Percentiles rank a stretch among this genome's conserved stretches.
These are phyloP conservation scores for Anorthoa munda DNA, from an alignment of 2,888 invertebrate genomes.

Conservation along the genomic window DNA sequence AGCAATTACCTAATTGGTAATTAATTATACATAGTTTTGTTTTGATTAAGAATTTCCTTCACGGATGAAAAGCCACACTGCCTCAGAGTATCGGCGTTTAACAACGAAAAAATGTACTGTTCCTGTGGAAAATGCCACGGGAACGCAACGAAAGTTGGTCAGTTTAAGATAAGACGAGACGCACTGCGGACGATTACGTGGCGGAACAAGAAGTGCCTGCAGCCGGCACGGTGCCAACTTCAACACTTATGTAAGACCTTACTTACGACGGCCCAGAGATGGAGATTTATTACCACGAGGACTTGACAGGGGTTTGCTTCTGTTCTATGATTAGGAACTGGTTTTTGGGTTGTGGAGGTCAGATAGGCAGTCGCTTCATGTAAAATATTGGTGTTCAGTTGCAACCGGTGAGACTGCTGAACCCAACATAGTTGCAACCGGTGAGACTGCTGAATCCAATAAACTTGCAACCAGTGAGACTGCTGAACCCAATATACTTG, in stretches of 20 bases:
- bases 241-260: constrained; percentile 17
- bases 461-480: too few species aligned
- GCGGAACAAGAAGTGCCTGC: constrained; percentile 19
- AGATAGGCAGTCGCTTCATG: too few species aligned
- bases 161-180: constrained; percentile 12
- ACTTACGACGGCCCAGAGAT: neutral
- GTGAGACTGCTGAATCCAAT: too few species aligned
- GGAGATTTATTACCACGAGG: constrained; percentile 33
- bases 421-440: too few species aligned
- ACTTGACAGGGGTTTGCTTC: neutral
- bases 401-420: too few species aligned
- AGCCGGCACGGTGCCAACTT: constrained; percentile 26
- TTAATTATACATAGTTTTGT: neutral
- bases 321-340: constrained; percentile 6
- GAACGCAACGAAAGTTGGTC: neutral
- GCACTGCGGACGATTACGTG: constrained; percentile 25
- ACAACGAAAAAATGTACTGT: neutral
- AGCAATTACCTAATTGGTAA: too few species aligned
- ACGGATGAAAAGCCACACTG: too few species aligned
- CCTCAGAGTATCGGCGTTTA: too few species aligned
- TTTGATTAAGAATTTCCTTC: neutral
- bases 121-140: neutral
- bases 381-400: too few species aligned
- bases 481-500: too few species aligned
- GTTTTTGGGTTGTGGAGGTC: neutral